Conservation (phyloP, 2,113 vertebrate genomes). For the Pagrus major region DNA sequence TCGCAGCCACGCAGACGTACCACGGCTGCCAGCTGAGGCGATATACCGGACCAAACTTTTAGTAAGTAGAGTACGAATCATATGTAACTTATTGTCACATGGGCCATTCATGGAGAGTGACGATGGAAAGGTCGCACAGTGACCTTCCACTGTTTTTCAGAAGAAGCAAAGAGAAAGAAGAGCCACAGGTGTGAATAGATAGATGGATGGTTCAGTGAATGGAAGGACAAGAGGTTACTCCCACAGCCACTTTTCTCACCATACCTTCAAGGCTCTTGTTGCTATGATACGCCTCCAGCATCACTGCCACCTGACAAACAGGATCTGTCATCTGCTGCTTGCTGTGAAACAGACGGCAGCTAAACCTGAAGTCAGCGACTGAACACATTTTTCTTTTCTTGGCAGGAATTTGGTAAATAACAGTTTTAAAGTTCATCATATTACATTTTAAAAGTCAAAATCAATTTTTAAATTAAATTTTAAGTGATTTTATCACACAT, state of each 20-base stretch:
- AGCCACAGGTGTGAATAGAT: neutral
- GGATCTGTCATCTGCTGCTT: conserved; percentile 13
- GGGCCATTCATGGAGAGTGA: too few species aligned
- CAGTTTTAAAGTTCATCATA: neutral
- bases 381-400: neutral
- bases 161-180: neutral
- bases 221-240: conserved; percentile 14
- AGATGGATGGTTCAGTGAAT: neutral
- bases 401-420: neutral
- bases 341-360: conserved; percentile 8
- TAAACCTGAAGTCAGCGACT: neutral
- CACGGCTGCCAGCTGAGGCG: too few species aligned
- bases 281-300: conserved; percentile 32
- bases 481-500: too few species aligned
- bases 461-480: too few species aligned
- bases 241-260: neutral
- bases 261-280: conserved; percentile 8
- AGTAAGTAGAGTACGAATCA: too few species aligned
- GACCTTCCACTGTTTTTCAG: neutral
- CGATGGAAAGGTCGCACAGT: neutral
- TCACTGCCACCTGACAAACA: conserved; percentile 22
- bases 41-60: too few species aligned
- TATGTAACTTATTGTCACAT: too few species aligned
- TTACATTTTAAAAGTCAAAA: too few species aligned
- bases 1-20: too few species aligned